A percentile compares a stretch with the other conserved stretches of the same genome.
phyloP scores from a whole-genome alignment of 2,113 vertebrate genomes.

The Picathartes gymnocephalus region DNA sequence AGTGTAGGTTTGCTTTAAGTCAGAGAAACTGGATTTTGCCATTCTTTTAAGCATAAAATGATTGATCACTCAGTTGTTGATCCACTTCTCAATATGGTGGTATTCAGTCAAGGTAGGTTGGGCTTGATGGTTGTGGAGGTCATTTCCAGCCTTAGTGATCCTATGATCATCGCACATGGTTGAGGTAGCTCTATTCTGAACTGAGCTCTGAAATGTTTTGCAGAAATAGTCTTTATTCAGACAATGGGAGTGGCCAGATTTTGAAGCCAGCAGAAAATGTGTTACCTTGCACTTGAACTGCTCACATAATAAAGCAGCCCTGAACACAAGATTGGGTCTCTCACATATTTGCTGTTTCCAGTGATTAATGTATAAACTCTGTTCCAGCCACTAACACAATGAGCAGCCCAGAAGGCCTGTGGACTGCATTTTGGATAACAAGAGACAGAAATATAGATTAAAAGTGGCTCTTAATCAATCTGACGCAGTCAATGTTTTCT shows the following conservation, averaged over 20 bases:
- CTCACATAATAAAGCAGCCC: neutral
- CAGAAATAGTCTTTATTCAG: neutral
- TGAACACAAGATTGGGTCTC: neutral
- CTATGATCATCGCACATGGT: neutral
- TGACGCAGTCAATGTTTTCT: neutral
- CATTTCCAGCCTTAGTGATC: neutral
- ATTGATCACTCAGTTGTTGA: neutral
- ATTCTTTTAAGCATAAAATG: neutral
- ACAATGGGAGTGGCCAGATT: neutral
- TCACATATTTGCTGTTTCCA: neutral
- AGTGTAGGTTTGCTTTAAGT: neutral
- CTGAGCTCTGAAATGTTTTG: neutral
- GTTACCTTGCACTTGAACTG: neutral
- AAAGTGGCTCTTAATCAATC: constrained; percentile 14
- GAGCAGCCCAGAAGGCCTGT: neutral
- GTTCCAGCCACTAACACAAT: neutral
- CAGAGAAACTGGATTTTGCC: neutral
- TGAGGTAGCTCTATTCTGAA: neutral
- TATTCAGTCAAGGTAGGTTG: neutral
- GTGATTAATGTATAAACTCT: neutral
- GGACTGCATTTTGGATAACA: neutral
- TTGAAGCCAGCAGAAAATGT: neutral
- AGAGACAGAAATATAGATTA: neutral
- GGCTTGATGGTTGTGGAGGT: neutral
- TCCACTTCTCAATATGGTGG: neutral